Evolutionary conservation across 64 coral and sea anemone species (phyloP).

Genomic region (Pachyseris speciosa): DNA sequence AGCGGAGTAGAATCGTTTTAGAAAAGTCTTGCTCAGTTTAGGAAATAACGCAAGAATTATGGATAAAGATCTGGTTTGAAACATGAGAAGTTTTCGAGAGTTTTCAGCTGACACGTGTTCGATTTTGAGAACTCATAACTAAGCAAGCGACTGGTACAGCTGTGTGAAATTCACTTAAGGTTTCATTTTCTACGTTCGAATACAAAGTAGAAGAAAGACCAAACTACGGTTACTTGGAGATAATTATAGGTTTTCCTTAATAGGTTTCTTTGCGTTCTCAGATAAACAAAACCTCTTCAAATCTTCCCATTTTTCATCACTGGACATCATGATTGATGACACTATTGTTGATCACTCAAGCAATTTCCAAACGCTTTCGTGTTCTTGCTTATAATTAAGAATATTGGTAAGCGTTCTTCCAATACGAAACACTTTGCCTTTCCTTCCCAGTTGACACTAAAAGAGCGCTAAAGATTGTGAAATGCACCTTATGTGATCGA

Average conservation of each 20-base stretch:
- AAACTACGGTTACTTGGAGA: background rate
- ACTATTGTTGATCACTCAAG: constrained; percentile 30
- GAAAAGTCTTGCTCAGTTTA: background rate
- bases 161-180: background rate
- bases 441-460: background rate
- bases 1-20: background rate
- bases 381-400: background rate
- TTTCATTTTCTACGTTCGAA: background rate
- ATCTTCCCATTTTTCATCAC: background rate
- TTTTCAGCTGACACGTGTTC: background rate
- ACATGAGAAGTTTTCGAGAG: background rate
- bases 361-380: constrained; percentile 1
- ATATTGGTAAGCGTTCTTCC: background rate
- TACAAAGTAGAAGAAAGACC: background rate
- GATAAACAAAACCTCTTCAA: constrained; percentile 32
- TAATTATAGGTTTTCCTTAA: constrained; percentile 36
- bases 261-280: background rate
- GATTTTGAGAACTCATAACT: background rate
- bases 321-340: constrained; percentile 20
- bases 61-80: background rate
- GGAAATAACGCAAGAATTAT: background rate
- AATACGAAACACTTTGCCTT: background rate
- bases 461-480: background rate
- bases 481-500: background rate
- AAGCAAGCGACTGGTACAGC: background rate